Evolutionary conservation across 2,797 vertebrate genomes (phyloP).

Genomic region (Syngnathus rostellatus): DNA sequence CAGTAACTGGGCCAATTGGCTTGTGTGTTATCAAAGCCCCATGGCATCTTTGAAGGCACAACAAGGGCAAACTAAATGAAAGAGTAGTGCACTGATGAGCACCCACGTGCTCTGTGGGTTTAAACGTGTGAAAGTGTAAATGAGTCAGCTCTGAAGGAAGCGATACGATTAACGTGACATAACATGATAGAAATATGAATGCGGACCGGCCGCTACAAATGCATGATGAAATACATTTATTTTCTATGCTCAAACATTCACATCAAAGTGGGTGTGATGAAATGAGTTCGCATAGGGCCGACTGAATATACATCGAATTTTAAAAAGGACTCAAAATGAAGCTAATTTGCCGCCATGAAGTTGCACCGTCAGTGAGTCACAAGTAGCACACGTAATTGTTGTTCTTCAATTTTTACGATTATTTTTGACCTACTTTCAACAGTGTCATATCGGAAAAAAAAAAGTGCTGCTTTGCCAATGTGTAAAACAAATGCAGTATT

Average conservation of each 20-base stretch:
- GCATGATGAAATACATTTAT: constrained; percentile 17
- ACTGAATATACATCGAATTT: constrained; percentile 29
- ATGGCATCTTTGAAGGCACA: not conserved
- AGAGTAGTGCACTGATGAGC: not conserved
- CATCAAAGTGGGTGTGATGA: constrained; percentile 57
- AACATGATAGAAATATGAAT: not conserved
- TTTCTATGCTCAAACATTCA: constrained; percentile 16
- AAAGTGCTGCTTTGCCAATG: no score
- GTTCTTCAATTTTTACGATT: no score
- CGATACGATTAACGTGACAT: not conserved
- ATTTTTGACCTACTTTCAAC: no score
- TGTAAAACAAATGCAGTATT: no score
- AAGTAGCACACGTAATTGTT: no score
- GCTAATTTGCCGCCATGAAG: constrained; percentile 41
- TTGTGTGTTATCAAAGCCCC: not conserved
- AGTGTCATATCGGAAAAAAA: no score
- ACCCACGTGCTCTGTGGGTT: not conserved
- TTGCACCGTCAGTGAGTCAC: not conserved
- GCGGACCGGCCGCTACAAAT: constrained; percentile 18
- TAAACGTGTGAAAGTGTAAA: not conserved
- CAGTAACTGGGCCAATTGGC: not conserved
- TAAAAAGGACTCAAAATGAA: constrained; percentile 46
- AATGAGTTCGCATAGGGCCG: constrained; percentile 47
- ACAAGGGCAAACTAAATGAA: not conserved
- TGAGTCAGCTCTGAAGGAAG: not conserved